Percentiles rank a stretch among this genome's conserved stretches.
phyloP scores from a whole-genome alignment of 2,888 invertebrate species.

The Exocentrus adspersus region DNA sequence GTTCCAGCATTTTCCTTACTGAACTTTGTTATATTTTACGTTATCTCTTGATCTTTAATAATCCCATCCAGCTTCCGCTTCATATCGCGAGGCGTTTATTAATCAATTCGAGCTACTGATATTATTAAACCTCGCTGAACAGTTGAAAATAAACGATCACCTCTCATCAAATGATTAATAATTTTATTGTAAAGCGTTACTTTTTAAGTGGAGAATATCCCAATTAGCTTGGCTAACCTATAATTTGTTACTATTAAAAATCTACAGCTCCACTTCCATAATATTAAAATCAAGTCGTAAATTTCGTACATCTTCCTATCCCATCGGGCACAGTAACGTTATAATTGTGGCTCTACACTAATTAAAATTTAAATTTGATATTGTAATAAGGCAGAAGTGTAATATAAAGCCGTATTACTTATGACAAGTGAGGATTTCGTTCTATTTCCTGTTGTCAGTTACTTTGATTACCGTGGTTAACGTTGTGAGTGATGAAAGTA shows the following conservation, averaged over 20 bases:
- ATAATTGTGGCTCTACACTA: conserved; percentile 1
- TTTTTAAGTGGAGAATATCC: neutral
- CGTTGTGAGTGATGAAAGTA: conserved; percentile 34
- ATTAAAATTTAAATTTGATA: conserved; percentile 9
- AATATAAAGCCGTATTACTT: conserved; percentile 36
- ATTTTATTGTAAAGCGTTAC: neutral
- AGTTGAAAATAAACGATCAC: conserved; percentile 17
- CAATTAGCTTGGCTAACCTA: neutral
- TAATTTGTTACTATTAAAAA: neutral
- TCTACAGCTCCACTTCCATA: neutral
- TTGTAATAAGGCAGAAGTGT: conserved; percentile 14
- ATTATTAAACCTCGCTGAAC: neutral
- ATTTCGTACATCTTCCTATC: neutral
- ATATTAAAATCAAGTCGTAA: neutral
- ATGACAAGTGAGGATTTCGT: conserved; percentile 34
- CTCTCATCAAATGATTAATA: neutral
- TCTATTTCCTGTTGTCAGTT: conserved; percentile 36
- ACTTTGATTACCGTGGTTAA: conserved; percentile 38
- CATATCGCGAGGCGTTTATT: neutral
- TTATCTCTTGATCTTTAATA: too few relatives aligned
- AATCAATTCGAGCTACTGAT: neutral
- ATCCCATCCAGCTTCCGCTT: neutral
- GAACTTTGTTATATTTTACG: too few relatives aligned
- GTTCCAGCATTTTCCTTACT: too few relatives aligned
- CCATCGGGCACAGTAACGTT: neutral